Base-by-base conservation (phyloP, 2,113 vertebrate species). In the Centropus unirufus region DNA sequence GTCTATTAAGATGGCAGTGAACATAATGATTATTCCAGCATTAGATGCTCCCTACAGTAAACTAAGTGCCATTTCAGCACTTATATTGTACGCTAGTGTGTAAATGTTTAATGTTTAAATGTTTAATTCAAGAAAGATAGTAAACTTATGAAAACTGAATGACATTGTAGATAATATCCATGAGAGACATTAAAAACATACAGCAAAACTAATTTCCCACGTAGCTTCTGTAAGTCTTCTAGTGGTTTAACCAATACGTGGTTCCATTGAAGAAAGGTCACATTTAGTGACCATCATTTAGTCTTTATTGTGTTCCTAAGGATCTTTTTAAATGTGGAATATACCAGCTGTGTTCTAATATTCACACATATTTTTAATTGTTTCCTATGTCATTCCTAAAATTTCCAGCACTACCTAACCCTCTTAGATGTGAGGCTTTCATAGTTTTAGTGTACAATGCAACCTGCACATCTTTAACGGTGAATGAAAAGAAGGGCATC, bases 61-160 rank as follows among this genome's bases (percentile, higher is more conserved):
- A 86, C 39, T 44, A 57, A 87, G n/a, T 5, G 13, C 52, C 16
- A 58, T 63, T 61, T 62, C 32, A 76, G 32, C 11, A 51, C 14
- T 74, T 79, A 61, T 0, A 30, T 3, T 40, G 46, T 12, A 70
- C 6, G 14, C 4, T n/a, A 69, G 3, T 6, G 8, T 3, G 16
- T 30, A 89, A 70, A 24, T 14, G 12, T 49, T 86, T 49, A 54
- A 90, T 14, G 13, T n/a, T n/a, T n/a, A n/a, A n/a, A n/a, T n/a
- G n/a, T n/a, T n/a, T n/a, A 91, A 59, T 70, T 58, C 15, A 63
- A 70, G 27, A 32, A 85, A 92, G 67, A 21, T 32, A 51, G 17
- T 40, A 42, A 73, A 29, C 8, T 40, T 61, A 75, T 5, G 11
- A 62, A 55, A 81, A 73, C 5, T 62, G 34, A 54, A 15, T 62